phyloP scores from a whole-genome alignment of 1,140 invertebrate species.

The Palaemon carinicauda region DNA sequence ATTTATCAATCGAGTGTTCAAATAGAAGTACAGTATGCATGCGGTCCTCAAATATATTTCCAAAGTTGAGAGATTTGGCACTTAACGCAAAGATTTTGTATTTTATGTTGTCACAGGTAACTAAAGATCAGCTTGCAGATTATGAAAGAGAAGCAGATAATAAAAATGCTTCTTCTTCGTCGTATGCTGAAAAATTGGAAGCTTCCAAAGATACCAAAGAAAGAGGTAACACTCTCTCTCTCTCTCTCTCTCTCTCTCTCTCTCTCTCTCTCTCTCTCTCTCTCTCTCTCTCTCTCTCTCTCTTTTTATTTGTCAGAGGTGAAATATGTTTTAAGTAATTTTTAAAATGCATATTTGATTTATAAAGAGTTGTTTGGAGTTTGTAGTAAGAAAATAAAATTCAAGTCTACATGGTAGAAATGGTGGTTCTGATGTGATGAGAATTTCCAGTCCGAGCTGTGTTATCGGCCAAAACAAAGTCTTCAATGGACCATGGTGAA shows the following conservation, averaged over 20 bases:
- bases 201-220: constrained; percentile 32
- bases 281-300: background rate
- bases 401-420: background rate
- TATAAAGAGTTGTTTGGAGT: background rate
- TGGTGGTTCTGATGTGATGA: too few species aligned
- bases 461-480: constrained; percentile 38
- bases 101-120: background rate
- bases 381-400: background rate
- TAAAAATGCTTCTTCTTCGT: background rate
- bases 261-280: background rate
- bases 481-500: constrained; percentile 15
- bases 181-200: constrained; percentile 40
- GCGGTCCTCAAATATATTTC: too few species aligned
- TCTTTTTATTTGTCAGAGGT: too few species aligned
- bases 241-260: background rate
- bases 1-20: too few species aligned
- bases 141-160: background rate
- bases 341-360: too few species aligned
- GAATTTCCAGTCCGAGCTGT: constrained; percentile 22
- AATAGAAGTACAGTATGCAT: too few species aligned
- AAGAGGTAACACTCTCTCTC: constrained; percentile 16
- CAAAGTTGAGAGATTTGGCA: background rate
- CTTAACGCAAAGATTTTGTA: background rate
- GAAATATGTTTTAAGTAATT: too few species aligned
- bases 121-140: constrained; percentile 40